phyloP scores from a whole-genome alignment of 92 coral and sea anemone species.

The Siderastrea radians region DNA sequence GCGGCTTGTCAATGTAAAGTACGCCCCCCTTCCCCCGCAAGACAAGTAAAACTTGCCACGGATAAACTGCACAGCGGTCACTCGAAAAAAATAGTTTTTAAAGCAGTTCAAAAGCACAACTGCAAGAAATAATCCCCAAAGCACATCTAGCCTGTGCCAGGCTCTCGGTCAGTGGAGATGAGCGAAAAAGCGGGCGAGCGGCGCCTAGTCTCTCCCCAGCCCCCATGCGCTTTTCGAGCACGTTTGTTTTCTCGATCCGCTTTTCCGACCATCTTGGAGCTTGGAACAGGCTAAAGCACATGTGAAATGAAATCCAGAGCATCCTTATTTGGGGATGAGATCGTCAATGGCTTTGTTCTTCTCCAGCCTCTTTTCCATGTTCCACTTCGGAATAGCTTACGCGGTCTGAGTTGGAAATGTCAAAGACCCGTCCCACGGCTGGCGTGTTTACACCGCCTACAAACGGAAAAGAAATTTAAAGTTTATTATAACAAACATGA shows the following conservation, averaged over 20 bases:
- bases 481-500: background rate
- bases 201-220: too few relatives aligned
- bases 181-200: too few relatives aligned
- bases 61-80: constrained; percentile 51
- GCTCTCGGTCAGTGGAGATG: too few relatives aligned
- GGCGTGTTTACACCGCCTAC: constrained; percentile 99
- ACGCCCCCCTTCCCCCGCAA: constrained; percentile 37
- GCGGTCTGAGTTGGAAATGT: constrained; percentile 98
- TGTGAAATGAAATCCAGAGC: background rate
- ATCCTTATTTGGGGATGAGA: constrained; percentile 80
- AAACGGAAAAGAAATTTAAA: background rate
- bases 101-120: constrained; percentile 27
- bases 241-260: too few relatives aligned
- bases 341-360: constrained; percentile 87
- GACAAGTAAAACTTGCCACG: constrained; percentile 44
- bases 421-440: constrained; percentile 96
- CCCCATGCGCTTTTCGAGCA: too few relatives aligned
- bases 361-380: constrained; percentile 94
- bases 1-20: constrained; percentile 55
- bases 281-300: background rate
- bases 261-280: too few relatives aligned
- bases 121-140: constrained; percentile 13
- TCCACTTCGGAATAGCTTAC: constrained; percentile 98
- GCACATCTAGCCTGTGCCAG: too few relatives aligned
- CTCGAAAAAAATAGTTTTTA: constrained; percentile 3